phyloP scores from a whole-genome alignment of 2,797 vertebrate species.

The Coregonus suidteri region DNA sequence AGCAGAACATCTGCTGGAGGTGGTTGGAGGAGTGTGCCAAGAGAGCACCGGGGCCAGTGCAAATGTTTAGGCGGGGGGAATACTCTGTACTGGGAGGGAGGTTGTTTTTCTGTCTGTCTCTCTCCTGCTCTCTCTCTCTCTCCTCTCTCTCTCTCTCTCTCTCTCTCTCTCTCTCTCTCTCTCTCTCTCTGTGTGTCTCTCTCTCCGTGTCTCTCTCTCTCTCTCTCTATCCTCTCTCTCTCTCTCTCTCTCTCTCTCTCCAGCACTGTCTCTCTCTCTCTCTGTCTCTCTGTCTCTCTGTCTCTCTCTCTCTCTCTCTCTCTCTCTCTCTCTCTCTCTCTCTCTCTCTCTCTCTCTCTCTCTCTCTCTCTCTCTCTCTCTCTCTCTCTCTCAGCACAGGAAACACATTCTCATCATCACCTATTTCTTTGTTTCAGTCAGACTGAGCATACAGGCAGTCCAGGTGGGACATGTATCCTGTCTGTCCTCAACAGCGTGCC shows the following conservation, averaged over 20 bases:
- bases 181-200: conserved; percentile 6
- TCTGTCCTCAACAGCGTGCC: background rate
- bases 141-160: background rate
- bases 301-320: conserved; percentile 8
- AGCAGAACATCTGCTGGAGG: conserved; percentile 77
- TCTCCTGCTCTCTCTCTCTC: background rate
- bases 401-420: conserved; percentile 31
- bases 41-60: conserved; percentile 78
- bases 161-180: background rate
- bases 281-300: background rate
- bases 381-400: conserved; percentile 22
- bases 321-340: background rate
- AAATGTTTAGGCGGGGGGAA: conserved; percentile 58
- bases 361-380: background rate
- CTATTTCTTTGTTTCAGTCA: conserved; percentile 45
- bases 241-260: too few species aligned
- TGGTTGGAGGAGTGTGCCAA: conserved; percentile 44
- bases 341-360: conserved; percentile 4
- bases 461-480: conserved; percentile 38
- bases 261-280: background rate
- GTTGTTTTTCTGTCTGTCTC: background rate
- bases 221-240: too few species aligned
- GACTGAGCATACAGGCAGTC: conserved; percentile 33
- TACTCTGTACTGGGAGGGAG: conserved; percentile 6
- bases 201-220: background rate